phyloP scores from a whole-genome alignment of 2,797 vertebrate species.

The Tolypeutes matacus region DNA sequence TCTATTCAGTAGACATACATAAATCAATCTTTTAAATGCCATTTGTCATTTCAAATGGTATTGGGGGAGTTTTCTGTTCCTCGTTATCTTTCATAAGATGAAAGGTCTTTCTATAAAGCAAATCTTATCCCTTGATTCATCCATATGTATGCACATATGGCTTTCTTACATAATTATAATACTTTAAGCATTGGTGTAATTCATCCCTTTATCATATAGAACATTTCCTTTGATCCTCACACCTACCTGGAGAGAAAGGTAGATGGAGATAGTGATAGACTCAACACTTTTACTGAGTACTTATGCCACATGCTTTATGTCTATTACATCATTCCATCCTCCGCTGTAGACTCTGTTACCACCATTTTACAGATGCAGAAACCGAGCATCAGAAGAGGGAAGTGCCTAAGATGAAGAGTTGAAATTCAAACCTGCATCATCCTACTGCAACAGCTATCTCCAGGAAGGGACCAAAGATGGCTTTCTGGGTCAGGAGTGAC shows the following conservation, averaged over 20 bases:
- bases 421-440: not conserved
- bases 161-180: not conserved
- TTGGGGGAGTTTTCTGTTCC: not conserved
- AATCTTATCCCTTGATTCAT: not conserved
- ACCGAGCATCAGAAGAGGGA: not conserved
- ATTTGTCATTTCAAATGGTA: not conserved
- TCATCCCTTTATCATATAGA: not conserved
- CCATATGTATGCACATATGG: too few species aligned
- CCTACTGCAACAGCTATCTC: too few species aligned
- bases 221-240: not conserved
- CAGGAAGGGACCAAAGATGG: rapidly evolving
- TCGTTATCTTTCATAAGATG: not conserved
- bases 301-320: rapidly evolving
- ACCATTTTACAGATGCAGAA: not conserved
- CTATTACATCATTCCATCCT: not conserved
- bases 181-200: not conserved
- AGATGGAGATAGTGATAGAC: rapidly evolving
- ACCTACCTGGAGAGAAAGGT: not conserved
- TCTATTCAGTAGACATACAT: not conserved
- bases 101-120: not conserved
- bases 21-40: not conserved
- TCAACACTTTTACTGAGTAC: not conserved
- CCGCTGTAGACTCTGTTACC: not conserved
- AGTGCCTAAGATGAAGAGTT: not conserved
- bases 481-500: rapidly evolving